A percentile compares a stretch with the other conserved stretches of the same genome.
Evolutionary conservation across 2,113 vertebrate genomes (phyloP).

Genomic region (Dromas ardeola): DNA sequence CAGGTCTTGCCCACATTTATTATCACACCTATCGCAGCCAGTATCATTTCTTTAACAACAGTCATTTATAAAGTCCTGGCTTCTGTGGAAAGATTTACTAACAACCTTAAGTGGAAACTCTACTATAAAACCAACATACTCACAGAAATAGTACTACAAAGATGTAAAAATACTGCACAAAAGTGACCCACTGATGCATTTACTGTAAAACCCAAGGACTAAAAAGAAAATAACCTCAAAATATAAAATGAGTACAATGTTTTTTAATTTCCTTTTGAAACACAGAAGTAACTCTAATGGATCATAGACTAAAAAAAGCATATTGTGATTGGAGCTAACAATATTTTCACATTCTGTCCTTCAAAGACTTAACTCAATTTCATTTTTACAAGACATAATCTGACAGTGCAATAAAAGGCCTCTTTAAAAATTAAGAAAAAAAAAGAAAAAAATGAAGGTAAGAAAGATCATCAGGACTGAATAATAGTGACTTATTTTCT

Average conservation of each 20-base stretch:
- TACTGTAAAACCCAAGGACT: slow-evolving; percentile 38
- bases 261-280: slow-evolving; percentile 10
- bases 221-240: slow-evolving; percentile 55
- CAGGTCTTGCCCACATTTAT: slow-evolving; percentile 2
- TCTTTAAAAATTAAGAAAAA: background rate
- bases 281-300: background rate
- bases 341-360: slow-evolving; percentile 62
- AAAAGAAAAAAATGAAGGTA: background rate
- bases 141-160: slow-evolving; percentile 42
- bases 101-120: slow-evolving; percentile 58
- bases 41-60: slow-evolving; percentile 33
- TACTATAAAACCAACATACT: slow-evolving; percentile 37
- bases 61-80: slow-evolving; percentile 4
- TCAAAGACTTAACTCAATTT: slow-evolving; percentile 17
- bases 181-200: slow-evolving; percentile 26
- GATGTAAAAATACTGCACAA: slow-evolving; percentile 49
- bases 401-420: slow-evolving; percentile 47
- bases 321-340: slow-evolving; percentile 75
- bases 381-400: slow-evolving; percentile 33
- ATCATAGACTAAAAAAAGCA: background rate
- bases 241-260: background rate
- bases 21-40: background rate
- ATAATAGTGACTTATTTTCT: slow-evolving; percentile 63
- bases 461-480: background rate
- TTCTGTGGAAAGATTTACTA: slow-evolving; percentile 69